Conservation (phyloP, 2,888 invertebrate species). For the Troides aeacus region DNA sequence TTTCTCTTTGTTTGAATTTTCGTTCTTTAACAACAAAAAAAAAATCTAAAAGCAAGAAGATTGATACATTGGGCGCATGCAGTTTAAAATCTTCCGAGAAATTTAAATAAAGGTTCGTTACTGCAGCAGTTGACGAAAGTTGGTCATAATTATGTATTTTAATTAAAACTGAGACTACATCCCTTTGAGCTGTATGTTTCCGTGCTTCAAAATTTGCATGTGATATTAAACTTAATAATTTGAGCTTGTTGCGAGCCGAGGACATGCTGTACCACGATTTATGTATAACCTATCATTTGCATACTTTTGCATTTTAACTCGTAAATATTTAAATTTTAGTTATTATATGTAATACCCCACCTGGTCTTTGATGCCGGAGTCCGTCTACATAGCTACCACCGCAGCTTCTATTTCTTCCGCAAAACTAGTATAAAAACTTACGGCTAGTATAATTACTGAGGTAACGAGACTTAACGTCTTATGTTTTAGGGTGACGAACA, state of each 20-base stretch:
- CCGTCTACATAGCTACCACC: background rate
- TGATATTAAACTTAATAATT: constrained; percentile 15
- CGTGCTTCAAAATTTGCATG: constrained; percentile 11
- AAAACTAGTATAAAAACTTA: no score
- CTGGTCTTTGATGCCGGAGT: background rate
- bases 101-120: background rate
- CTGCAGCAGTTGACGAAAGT: background rate
- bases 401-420: background rate
- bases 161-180: background rate
- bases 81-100: no score
- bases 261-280: constrained; percentile 16
- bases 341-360: no score
- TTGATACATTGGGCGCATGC: no score
- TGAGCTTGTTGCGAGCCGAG: constrained; percentile 8
- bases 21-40: no score
- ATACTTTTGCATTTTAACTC: constrained; percentile 27
- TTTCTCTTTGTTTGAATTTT: no score
- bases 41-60: no score
- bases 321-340: constrained; percentile 21
- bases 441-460: no score
- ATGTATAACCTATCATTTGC: constrained; percentile 20
- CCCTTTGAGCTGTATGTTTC: constrained; percentile 2
- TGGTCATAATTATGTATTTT: background rate
- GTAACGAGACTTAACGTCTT: no score
- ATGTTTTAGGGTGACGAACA: no score